phyloP scores from a whole-genome alignment of 53 echinoderm and acorn worm genomes.

The Paelopatides confundens region DNA sequence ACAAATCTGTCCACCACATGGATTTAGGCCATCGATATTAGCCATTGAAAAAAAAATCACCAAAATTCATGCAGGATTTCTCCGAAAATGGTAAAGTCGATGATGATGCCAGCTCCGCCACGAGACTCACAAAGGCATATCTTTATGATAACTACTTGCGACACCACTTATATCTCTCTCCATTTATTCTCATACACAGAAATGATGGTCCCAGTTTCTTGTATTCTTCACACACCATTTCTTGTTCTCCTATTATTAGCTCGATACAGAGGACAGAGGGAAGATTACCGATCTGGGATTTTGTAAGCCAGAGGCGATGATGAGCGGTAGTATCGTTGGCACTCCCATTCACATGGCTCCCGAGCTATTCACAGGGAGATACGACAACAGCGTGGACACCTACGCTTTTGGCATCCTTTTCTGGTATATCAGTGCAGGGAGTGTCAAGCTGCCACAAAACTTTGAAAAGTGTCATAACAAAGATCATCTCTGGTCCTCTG shows the following conservation, averaged over 20 bases:
- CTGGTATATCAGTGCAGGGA: slow-evolving; percentile 98
- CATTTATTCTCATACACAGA: no score
- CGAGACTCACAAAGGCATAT: no score
- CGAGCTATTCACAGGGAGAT: slow-evolving; percentile 96
- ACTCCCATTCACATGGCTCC: slow-evolving; percentile 99
- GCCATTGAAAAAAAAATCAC: no score
- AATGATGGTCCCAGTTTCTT: no score
- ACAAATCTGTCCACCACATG: no score
- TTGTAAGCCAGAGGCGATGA: slow-evolving; percentile 99
- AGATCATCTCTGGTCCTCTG: slow-evolving; percentile 97
- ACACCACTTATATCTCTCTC: no score
- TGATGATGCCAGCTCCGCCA: no score
- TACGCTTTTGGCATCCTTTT: slow-evolving; percentile 99
- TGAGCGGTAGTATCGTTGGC: slow-evolving; percentile 98
- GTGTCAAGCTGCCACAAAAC: slow-evolving; percentile 83
- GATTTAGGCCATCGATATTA: no score
- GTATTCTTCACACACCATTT: not conserved
- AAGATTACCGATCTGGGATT: slow-evolving; percentile 99
- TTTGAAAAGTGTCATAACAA: slow-evolving; percentile 99
- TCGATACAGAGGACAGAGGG: slow-evolving; percentile 89
- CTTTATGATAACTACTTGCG: no score
- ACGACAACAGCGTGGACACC: slow-evolving; percentile 97
- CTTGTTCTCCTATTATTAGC: slow-evolving; percentile 48
- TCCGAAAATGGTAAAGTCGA: no score
- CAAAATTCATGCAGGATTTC: no score